Percentiles rank a stretch among this genome's conserved stretches.
Conservation (phyloP, 2,888 invertebrate species). For the Notodonta ziczac region DNA sequence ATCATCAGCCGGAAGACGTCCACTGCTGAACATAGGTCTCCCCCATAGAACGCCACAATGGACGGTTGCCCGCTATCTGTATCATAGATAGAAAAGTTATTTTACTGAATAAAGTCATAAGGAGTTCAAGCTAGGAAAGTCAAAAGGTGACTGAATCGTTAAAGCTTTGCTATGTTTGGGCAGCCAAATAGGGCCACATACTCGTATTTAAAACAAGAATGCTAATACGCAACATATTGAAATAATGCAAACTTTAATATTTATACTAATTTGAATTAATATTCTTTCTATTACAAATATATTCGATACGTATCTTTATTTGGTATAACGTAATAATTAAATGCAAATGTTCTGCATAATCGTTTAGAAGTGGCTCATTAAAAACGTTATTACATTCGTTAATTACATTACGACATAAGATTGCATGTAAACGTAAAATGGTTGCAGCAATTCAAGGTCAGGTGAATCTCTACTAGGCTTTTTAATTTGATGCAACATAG, state of each 20-base stretch:
- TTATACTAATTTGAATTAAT: constrained; percentile 1
- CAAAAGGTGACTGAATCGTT: no score
- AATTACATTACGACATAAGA: constrained; percentile 26
- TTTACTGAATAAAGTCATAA: no score
- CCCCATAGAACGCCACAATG: no score
- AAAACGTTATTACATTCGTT: constrained; percentile 19
- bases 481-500: neutral
- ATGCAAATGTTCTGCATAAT: constrained; percentile 18
- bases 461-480: neutral
- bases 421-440: constrained; percentile 21
- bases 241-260: neutral
- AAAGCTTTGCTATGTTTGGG: no score
- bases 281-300: neutral
- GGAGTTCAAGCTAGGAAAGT: no score
- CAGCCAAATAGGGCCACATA: no score
- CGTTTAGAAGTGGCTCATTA: constrained; percentile 11
- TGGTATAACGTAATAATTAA: neutral
- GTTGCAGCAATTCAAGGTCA: constrained; percentile 18
- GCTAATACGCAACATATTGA: no score
- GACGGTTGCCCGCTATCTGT: no score
- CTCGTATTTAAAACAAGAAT: no score
- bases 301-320: neutral
- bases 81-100: no score
- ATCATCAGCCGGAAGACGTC: no score
- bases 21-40: no score